Base-by-base conservation (phyloP, 2,888 invertebrate genomes). In the Phengaris arion region DNA sequence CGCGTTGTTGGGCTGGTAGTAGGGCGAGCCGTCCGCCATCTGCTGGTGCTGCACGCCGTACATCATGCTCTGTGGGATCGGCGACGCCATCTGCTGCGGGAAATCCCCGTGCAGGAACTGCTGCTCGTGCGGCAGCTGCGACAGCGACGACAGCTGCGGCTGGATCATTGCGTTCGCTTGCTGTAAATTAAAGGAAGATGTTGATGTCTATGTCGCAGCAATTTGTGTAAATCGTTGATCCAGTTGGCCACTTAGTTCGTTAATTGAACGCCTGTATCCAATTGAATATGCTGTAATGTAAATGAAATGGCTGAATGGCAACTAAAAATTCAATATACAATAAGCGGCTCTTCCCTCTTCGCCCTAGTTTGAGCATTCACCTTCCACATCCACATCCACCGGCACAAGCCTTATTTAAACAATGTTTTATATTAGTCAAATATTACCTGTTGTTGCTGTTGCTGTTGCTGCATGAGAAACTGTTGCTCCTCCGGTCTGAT, bases 401-500 rank as follows among this genome's bases (percentile, higher is more conserved):
- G n/a, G n/a, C n/a, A 22, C 22, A 22, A 22, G 22, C 22, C 22
- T 22, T 22, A 22, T 22, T 22, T 22, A 22, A 22, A 22, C 22
- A 35, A 35, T 35, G 35, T 35, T 35, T 35, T 35, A 35, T 35
- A 55, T n/a, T 8, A 55, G 55, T 55, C 6, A 55, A 48, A 55
- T 55, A 72, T 59, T 22, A 77, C 51, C 15, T 81, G 81, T 15
- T 81, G 88, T 75, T 89, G 89, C 48, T 89, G 89, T 51, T 88
- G 89, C 76, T 90, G 89, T 76, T 92, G 93, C 82, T 91, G 92
- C 82, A 91, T 73, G 77, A 94, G 85, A 80, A 93, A 94, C 85
- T 94, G 94, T 80, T 93, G 94, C 81, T 95, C 95, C 84, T 95
- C 95, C 74, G 95, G 94, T 79, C 96, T 95, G 22, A 97, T 96